Evolutionary conservation across 2,888 invertebrate genomes (phyloP), one percentile per base, ranked within the genome.

Genomic region (Acrobasis consociella): DNA sequence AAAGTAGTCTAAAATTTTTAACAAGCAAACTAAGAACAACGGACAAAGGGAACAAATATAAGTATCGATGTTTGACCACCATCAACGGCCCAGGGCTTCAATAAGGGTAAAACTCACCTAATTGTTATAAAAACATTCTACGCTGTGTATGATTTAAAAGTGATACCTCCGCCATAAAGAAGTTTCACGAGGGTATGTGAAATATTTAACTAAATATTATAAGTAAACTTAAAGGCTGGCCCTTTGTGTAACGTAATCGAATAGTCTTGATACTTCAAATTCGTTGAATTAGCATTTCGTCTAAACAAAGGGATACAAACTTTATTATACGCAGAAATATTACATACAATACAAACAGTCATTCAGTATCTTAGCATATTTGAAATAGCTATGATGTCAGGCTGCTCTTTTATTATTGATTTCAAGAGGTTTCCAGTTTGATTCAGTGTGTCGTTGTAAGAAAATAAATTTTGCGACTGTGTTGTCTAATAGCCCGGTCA

Each of bases 121-220:
- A 92, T 89, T 91, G 90, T 86, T 89, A 91, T 90, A 89, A 91
- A 92, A 91, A 90, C 90, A 88, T 80, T 80, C 80, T 80, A 75
- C 81, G 81, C 80, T 78, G 85, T 85, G 87, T 83, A 87, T 86
- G 89, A 89, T 89, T 89, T 89, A 85, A 87, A 89, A 89, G 89
- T 88, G 86, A 91, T 91, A 91, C 91, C 91, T 87, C 88, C 87
- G 82, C 88, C 89, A 89, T 91, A 91, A 91, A 91, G 89, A 84
- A 86, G 89, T 89, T 91, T 92, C 91, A 91, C 92, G 85, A 83
- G 81, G 77, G 75, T 81, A 85, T 91, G 92, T 89, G 91, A 92
- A 92, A 92, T 91, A 91, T 91, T 91, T 92, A 90, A 85, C 89
- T 86, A 91, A 90, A 92, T 92, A 91, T 91, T 90, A 91, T 91